phyloP scores from a whole-genome alignment of 2,888 invertebrate genomes.

The Adelphocoris suturalis region DNA sequence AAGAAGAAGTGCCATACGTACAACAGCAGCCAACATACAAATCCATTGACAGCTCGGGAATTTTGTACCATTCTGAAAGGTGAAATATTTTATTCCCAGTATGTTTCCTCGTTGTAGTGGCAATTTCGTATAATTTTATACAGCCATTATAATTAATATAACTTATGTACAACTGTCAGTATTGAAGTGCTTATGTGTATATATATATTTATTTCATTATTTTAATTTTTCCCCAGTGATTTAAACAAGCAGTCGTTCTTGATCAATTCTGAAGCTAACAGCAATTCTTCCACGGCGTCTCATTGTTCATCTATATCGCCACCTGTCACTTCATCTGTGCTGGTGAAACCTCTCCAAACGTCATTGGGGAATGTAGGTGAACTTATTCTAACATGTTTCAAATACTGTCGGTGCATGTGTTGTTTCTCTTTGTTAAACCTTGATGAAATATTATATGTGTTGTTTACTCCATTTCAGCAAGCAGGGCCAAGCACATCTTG shows the following conservation, averaged over 20 bases:
- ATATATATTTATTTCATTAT: not conserved
- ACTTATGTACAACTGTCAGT: too few species aligned
- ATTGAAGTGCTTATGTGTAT: not conserved
- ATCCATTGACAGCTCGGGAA: slow-evolving; percentile 28
- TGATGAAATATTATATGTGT: not conserved
- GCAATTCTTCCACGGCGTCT: slow-evolving; percentile 53
- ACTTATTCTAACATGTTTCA: not conserved
- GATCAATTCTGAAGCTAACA: slow-evolving; percentile 63
- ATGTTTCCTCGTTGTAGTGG: not conserved
- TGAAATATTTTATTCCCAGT: not conserved
- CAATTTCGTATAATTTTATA: not conserved
- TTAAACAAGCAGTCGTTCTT: slow-evolving; percentile 61
- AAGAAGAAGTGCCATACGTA: slow-evolving; percentile 58
- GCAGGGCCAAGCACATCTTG: slow-evolving; percentile 51
- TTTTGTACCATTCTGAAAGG: slow-evolving; percentile 64
- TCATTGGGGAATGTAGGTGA: slow-evolving; percentile 51
- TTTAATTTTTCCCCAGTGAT: slow-evolving; percentile 50
- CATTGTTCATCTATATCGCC: slow-evolving; percentile 67
- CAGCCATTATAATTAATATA: too few species aligned
- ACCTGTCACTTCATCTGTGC: slow-evolving; percentile 41
- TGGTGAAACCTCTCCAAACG: slow-evolving; percentile 61
- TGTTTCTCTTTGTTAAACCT: not conserved
- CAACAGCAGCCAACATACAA: slow-evolving; percentile 39
- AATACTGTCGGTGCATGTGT: not conserved
- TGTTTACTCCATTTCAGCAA: slow-evolving; percentile 15